phyloP scores from a whole-genome alignment of 2,888 invertebrate species.

The Lasioglossum marginatum region DNA sequence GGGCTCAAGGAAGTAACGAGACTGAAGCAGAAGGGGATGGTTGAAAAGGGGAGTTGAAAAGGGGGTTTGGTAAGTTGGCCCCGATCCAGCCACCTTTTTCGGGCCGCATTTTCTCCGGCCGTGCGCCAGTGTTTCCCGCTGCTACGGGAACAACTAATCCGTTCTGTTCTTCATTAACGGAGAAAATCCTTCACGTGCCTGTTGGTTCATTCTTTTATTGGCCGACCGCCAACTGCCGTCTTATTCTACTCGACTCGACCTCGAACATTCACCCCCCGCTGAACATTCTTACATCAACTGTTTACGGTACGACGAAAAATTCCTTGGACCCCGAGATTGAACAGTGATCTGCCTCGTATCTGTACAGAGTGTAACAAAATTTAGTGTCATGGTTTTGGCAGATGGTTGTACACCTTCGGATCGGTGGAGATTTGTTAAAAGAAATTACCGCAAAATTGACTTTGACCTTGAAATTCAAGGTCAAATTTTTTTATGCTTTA shows the following conservation, averaged over 20 bases:
- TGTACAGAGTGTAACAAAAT: too few species aligned
- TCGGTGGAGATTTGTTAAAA: too few species aligned
- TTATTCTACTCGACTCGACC: constrained; percentile 26
- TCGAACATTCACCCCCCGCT: neutral
- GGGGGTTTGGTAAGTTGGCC: constrained; percentile 59
- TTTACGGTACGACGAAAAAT: neutral
- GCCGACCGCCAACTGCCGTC: constrained; percentile 52
- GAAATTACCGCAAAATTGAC: too few species aligned
- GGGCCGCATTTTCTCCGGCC: constrained; percentile 40
- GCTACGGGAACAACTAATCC: constrained; percentile 60
- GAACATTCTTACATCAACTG: neutral
- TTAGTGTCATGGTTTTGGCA: too few species aligned
- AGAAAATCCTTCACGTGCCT: constrained; percentile 63
- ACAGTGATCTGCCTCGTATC: neutral
- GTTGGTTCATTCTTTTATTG: constrained; percentile 55
- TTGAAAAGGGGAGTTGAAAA: constrained; percentile 48
- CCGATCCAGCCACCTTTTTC: constrained; percentile 58
- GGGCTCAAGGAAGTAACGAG: constrained; percentile 51
- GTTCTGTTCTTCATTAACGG: constrained; percentile 65
- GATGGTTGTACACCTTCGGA: too few species aligned
- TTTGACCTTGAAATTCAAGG: too few species aligned
- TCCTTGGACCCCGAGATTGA: neutral
- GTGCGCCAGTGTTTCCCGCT: constrained; percentile 51
- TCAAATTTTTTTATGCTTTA: too few species aligned
- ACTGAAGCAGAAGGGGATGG: constrained; percentile 46